Base-by-base conservation (phyloP, 1,140 invertebrate genomes). In the Melitaea cinxia region DNA sequence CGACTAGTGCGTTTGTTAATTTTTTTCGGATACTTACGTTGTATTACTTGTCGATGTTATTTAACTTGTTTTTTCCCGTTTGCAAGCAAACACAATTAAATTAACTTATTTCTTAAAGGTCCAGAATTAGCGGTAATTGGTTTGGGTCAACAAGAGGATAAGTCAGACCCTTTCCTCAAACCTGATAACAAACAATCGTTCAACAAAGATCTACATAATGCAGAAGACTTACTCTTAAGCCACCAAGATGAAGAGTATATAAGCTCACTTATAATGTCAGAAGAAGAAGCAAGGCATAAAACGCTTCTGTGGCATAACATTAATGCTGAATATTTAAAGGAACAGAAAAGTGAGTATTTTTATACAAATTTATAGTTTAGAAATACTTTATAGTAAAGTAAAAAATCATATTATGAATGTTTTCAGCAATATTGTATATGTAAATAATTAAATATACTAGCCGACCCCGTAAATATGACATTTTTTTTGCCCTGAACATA, bases 221-320 rank as follows among this genome's bases (percentile, higher is more conserved):
- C 89, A 1, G 94, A 95, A 2, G 95, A 96, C 76, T 88, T 98
- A n/a, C 92, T 95, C 75, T 89, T 97, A 49, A 93, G 98, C 21
- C 96, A 98, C 77, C 96, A 98, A 75, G 97, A 99, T 78, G 98
- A 99, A 80, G 97, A 95, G 19, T 98, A 99, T 91, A 92, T 99
- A 10, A 95, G 97, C 80, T 94, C 93, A 50, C 96, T 98, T 74
- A 96, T 99, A 39, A 94, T 99, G 92, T 94, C 93, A 1, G 94
- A 95, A 19, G 92, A 94, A 61, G 98, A 99, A 89, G 93, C 95
- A 1, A 85, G 93, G 52, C 92, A 94, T 26, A 99, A 99, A 91
- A 94, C 95, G 5, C 92, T 91, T 52, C 85, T 98, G 58, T 99
- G 98, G 98, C 94, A 95, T 68, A 94, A 94, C 79, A 90, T 96